Base-by-base conservation (phyloP, 2,113 vertebrate genomes). In the Oxyruncus cristatus region DNA sequence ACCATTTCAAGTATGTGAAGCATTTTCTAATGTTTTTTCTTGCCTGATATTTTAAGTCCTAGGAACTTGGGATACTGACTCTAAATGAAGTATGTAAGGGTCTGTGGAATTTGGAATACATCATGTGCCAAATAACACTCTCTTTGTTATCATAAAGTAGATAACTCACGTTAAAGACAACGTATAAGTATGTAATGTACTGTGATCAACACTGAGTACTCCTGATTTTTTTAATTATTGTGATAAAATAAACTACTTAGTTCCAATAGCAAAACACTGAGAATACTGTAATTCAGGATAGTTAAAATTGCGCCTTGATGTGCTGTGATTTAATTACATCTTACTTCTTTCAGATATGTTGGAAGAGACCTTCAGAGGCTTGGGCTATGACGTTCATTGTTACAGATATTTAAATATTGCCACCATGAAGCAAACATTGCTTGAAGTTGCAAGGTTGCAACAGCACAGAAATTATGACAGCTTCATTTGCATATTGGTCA, bases 401-500 rank as follows among this genome's bases (percentile, higher is more conserved):
- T 59, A 97, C 95, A 94, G 73, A 33, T 97, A 97, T 49, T 98
- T 98, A 67, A 89, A 16, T 5, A 80, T 91, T 23, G 8, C 53
- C 0, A 63, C 95, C 2, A 92, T 97, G 39, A 32, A 78, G 8
- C 50, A 94, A 32, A 67, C 78, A 14, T 93, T 99, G 66, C 56
- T 16, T 32, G 52, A 68, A 7, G 77, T 97, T 33, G 92, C 97
- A 67, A 74, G 28, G n/a, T 73, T 96, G 62, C 92, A 94, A 52
- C 88, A 97, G 12, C 98, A 98, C 74, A 92, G 50, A 55, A 56
- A 81, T 24, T 97, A 93, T 1, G 98, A 99, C 62, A 97, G 97
- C 70, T 99, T 99, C 2, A 61, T 98, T 82, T 99, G 99, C 46
- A 67, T 99, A 88, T 81, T 99, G 76, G 97, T 99, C 85, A 99